Conservation (phyloP, 2,888 invertebrate genomes). For the Thymelicus lineola region DNA sequence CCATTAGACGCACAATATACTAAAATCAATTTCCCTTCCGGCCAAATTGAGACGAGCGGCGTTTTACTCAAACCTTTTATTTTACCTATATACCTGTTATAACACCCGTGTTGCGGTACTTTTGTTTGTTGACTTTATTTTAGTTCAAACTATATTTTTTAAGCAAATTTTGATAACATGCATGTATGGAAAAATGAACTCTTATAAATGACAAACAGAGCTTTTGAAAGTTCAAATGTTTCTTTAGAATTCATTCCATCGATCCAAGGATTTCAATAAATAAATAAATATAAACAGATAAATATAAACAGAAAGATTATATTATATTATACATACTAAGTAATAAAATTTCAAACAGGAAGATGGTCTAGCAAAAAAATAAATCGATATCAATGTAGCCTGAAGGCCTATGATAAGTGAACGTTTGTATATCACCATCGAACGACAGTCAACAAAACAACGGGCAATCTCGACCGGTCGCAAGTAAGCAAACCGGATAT, state of each 20-base stretch:
- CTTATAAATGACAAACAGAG: too few species aligned
- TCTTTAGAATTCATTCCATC: neutral
- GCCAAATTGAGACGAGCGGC: conserved; percentile 17
- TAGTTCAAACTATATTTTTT: neutral
- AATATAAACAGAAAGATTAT: too few species aligned
- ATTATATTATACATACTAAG: too few species aligned
- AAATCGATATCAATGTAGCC: neutral
- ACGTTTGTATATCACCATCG: conserved; percentile 3
- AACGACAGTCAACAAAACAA: conserved; percentile 6
- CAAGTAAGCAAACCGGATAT: conserved; percentile 32
- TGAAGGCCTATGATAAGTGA: neutral
- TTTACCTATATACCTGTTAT: neutral
- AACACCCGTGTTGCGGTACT: neutral
- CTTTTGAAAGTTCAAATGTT: neutral
- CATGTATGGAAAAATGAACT: neutral
- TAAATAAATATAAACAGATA: neutral
- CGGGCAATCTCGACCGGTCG: conserved; percentile 28
- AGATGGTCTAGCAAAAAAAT: neutral
- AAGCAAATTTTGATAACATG: neutral
- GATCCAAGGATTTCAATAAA: neutral
- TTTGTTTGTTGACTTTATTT: conserved; percentile 4
- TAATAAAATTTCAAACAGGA: neutral
- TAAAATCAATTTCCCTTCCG: conserved; percentile 18
- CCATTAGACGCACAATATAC: conserved; percentile 21
- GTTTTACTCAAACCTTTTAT: conserved; percentile 1